Evolutionary conservation across 2,113 vertebrate genomes (phyloP), one percentile per base, ranked within the genome.

Genomic region (Melospiza melodia): DNA sequence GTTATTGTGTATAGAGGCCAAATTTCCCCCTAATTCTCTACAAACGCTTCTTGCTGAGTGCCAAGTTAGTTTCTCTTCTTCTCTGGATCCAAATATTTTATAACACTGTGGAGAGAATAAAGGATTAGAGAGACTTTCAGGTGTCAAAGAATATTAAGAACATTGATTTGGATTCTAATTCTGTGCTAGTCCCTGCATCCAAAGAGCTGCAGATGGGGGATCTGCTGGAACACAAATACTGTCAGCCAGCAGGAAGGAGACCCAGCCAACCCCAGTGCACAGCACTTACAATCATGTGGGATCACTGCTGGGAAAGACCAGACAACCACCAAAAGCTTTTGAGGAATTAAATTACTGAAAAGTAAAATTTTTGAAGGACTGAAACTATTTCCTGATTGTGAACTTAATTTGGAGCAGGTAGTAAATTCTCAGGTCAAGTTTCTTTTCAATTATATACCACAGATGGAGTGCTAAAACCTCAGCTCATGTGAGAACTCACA

Each of bases 81-180:
- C 80, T 55, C 24, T 58, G 62, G 86, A 93, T 62, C 96, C 94
- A 86, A 98, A 95, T 79, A 99, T 86, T 96, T 97, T 99, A 91
- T 98, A 99, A 96, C 99, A 99, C 99, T 99, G 92, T 4, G 4
- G n/a, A 83, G 69, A 61, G 10, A 84, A 8, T 24, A 74, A 72
- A 72, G 61, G 22, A 77, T 86, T 39, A 88, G 35, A 43, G 12
- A 74, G 59, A 48, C 31, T 72, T 39, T 31, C 5, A 25, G 8
- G 22, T 20, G 9, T 39, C 27, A 44, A 33, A 71, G 27, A 28
- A 20, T 71, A 37, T 43, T 72, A 41, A 71, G 69, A 17, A 3
- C 6, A n/a, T 15, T 43, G 28, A 5, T 35, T 86, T 57, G 37
- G 31, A 44, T 75, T 39, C 37, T 61, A 49, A 49, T 71, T 82